Conservation (phyloP, 2,888 invertebrate genomes). For the Agrilus mali region DNA sequence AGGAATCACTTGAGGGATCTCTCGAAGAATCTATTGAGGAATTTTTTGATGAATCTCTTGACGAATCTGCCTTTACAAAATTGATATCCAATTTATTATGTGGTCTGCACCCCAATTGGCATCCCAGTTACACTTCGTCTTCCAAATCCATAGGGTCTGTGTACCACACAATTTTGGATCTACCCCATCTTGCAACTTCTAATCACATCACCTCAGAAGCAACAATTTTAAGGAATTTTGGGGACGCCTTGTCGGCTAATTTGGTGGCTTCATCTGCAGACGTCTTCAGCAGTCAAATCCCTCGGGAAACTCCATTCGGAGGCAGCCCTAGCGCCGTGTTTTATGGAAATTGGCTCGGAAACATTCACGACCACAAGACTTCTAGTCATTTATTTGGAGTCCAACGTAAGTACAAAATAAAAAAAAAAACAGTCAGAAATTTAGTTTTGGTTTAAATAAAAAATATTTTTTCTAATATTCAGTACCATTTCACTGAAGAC, state of each 20-base stretch:
- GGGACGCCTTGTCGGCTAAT: conserved; percentile 19
- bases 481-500: too few relatives aligned
- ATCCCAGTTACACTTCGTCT: background rate
- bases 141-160: conserved; percentile 19
- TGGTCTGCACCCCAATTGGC: too few relatives aligned
- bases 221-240: conserved; percentile 13
- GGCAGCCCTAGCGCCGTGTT: conserved; percentile 24
- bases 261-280: conserved; percentile 10
- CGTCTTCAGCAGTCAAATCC: too few relatives aligned
- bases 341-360: conserved; percentile 29
- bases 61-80: too few relatives aligned
- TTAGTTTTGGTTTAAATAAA: too few relatives aligned
- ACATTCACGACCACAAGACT: conserved; percentile 22
- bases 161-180: conserved; percentile 26
- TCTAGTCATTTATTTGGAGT: conserved; percentile 43
- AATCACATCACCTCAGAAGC: conserved; percentile 27
- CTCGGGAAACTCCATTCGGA: conserved; percentile 17
- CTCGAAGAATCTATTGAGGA: too few relatives aligned
- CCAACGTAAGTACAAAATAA: conserved; percentile 50
- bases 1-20: too few relatives aligned
- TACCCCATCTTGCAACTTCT: conserved; percentile 23
- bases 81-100: too few relatives aligned
- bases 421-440: too few relatives aligned
- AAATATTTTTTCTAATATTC: too few relatives aligned
- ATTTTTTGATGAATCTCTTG: too few relatives aligned